phyloP scores from a whole-genome alignment of 2,888 invertebrate species.

The Eupithecia dodoneata region DNA sequence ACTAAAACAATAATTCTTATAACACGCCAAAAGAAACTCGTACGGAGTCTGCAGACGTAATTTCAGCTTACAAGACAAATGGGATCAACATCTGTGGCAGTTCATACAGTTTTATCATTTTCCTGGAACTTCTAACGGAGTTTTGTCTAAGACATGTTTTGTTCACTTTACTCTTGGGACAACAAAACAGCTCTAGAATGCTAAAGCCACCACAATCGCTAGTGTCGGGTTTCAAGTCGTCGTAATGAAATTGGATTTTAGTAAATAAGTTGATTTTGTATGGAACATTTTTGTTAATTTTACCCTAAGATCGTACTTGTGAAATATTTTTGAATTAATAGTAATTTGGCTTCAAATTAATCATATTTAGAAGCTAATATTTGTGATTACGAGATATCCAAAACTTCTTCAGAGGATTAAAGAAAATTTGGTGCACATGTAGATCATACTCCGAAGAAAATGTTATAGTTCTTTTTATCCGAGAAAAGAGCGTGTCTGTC shows the following conservation, averaged over 20 bases:
- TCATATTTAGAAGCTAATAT: neutral
- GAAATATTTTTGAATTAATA: neutral
- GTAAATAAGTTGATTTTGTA: neutral
- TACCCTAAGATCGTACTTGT: neutral
- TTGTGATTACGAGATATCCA: neutral
- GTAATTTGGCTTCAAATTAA: neutral
- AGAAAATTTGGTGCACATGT: neutral
- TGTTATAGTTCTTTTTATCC: neutral
- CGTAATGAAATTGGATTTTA: neutral
- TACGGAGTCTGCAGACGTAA: slow-evolving; percentile 22
- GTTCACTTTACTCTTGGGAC: neutral
- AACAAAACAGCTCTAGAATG: neutral
- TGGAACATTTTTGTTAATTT: neutral
- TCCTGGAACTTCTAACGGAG: neutral
- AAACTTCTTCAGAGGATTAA: neutral
- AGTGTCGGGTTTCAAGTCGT: neutral
- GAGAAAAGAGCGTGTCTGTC: neutral
- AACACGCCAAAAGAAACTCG: slow-evolving; percentile 10
- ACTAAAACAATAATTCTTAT: slow-evolving; percentile 11
- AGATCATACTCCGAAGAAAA: neutral
- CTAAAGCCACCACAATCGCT: neutral
- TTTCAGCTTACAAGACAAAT: slow-evolving; percentile 41
- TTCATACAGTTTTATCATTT: slow-evolving; percentile 26
- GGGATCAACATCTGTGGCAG: slow-evolving; percentile 42
- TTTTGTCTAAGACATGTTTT: neutral